These are phyloP conservation scores for Eutolmus rufibarbis DNA, from an alignment of 2,888 invertebrate genomes.

Conservation along the genomic window DNA sequence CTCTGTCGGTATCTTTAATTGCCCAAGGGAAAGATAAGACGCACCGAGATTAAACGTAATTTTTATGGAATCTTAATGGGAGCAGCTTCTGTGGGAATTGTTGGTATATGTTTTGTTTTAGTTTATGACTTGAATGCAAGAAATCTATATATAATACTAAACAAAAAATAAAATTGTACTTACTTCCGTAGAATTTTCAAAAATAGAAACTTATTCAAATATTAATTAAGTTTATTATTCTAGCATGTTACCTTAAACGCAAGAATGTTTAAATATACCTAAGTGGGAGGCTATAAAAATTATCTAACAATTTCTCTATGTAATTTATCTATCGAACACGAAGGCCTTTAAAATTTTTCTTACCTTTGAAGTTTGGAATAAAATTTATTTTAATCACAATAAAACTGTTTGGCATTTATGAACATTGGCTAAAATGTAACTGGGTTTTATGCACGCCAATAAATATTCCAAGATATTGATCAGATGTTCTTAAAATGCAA, in stretches of 20 bases:
- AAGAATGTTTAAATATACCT: no score
- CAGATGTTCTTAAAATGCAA: slow-evolving; percentile 6
- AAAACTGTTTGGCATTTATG: background rate
- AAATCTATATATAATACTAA: background rate
- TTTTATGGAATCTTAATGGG: background rate
- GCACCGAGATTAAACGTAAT: background rate
- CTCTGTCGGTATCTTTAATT: background rate
- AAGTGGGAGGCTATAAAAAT: no score
- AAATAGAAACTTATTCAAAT: background rate
- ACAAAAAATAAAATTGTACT: background rate
- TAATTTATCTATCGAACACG: background rate
- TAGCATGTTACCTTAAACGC: background rate
- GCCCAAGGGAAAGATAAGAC: background rate
- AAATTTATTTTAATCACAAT: background rate
- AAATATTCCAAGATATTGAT: slow-evolving; percentile 5
- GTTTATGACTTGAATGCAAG: background rate
- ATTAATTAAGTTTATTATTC: background rate
- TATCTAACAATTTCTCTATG: no score
- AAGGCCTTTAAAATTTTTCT: background rate
- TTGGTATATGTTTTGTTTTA: background rate
- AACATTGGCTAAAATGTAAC: background rate
- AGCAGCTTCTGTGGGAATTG: background rate
- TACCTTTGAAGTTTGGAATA: background rate
- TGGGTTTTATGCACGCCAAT: background rate
- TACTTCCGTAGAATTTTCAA: background rate